Conservation (phyloP, 2,797 vertebrate genomes). For the Cebuella pygmaea region DNA sequence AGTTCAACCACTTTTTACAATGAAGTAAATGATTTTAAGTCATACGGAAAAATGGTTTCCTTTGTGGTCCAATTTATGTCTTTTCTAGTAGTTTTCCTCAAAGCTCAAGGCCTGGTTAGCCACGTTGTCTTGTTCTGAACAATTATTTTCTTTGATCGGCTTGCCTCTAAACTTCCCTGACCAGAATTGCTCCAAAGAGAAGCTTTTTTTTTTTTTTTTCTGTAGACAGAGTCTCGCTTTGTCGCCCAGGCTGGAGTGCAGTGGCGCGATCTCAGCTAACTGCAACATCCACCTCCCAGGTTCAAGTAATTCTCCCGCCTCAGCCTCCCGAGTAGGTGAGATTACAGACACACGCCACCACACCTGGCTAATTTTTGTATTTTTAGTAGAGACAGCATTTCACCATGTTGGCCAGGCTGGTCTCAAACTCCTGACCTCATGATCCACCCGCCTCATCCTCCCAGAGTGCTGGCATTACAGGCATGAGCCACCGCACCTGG, state of each 20-base stretch:
- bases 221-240: not conserved
- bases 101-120: not conserved
- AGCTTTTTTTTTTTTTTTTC: not conserved
- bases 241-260: too few species aligned
- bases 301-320: not conserved
- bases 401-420: not conserved
- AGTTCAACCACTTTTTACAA: not conserved
- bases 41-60: not conserved
- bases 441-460: not conserved
- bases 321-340: not conserved
- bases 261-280: not conserved
- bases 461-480: not conserved
- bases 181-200: not conserved
- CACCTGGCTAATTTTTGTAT: not conserved
- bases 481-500: not conserved
- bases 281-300: not conserved
- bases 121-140: not conserved
- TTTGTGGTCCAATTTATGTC: not conserved
- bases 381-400: not conserved
- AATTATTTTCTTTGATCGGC: not conserved
- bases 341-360: not conserved
- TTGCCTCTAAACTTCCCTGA: not conserved
- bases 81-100: not conserved
- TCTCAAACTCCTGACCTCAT: not conserved
- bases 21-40: constrained; percentile 2